A percentile compares a stretch with the other conserved stretches of the same genome.
Conservation (phyloP, 2,113 vertebrate species). For the Manacus vitellinus region DNA sequence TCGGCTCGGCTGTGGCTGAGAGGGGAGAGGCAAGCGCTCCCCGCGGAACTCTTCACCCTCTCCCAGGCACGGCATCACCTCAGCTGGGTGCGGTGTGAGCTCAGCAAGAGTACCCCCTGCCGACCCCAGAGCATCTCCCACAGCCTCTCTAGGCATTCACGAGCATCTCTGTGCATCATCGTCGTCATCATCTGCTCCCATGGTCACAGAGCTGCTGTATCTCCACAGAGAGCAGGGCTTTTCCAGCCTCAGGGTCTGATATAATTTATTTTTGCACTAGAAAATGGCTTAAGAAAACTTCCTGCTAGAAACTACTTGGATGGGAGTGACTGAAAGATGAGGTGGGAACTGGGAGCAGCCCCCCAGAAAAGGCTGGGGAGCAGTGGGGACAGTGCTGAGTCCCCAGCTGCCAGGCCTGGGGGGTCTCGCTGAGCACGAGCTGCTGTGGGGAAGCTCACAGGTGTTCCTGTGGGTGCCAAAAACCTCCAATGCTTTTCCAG, state of each 20-base stretch:
- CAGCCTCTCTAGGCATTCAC: neutral
- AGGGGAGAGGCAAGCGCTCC: neutral
- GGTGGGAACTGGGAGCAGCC: neutral
- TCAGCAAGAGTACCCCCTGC: neutral
- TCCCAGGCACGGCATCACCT: neutral
- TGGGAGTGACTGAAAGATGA: neutral
- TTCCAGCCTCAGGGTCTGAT: neutral
- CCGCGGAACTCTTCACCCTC: neutral
- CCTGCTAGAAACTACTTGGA: neutral
- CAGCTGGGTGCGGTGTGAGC: neutral
- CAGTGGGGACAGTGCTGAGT: neutral
- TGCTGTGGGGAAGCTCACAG: neutral
- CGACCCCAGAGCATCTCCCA: neutral
- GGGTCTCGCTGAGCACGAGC: neutral
- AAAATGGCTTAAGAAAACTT: neutral
- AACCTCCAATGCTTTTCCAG: slow-evolving; percentile 39
- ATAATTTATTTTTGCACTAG: neutral
- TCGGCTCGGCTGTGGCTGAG: neutral
- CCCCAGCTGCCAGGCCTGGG: neutral
- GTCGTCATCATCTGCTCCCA: neutral
- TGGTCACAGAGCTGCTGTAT: neutral
- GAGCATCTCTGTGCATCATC: neutral
- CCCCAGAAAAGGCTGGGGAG: neutral
- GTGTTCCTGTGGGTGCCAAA: slow-evolving; percentile 52
- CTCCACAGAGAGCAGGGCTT: neutral